Percentiles rank a stretch among this genome's conserved stretches.
Evolutionary conservation across 2,797 vertebrate genomes (phyloP).

Genomic region (Chrosomus eos): DNA sequence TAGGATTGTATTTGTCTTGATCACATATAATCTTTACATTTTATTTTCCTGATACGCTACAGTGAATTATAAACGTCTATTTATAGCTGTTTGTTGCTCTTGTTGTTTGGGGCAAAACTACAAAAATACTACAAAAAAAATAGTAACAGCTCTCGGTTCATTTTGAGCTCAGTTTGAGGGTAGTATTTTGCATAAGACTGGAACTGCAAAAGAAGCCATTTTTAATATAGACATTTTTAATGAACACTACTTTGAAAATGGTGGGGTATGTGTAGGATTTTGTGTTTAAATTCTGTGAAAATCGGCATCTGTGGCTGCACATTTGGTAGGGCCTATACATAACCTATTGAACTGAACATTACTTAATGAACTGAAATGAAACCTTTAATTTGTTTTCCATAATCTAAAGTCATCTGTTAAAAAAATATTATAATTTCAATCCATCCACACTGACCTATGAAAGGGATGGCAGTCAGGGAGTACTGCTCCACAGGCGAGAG

Average conservation of each 20-base stretch:
- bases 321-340: background rate
- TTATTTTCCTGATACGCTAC: background rate
- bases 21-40: too few species aligned
- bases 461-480: slow-evolving; percentile 92
- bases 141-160: background rate
- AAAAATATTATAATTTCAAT: slow-evolving; percentile 1
- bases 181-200: background rate
- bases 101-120: background rate
- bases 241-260: background rate
- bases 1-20: too few species aligned
- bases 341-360: background rate
- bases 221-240: background rate
- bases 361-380: background rate
- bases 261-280: background rate
- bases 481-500: slow-evolving; percentile 82
- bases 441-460: slow-evolving; percentile 87
- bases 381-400: background rate
- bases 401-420: slow-evolving; percentile 13
- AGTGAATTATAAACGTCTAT: too few species aligned
- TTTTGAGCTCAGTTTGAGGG: background rate
- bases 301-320: background rate
- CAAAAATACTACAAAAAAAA: background rate
- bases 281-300: background rate
- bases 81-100: background rate
- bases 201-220: background rate